These are phyloP conservation scores for Bovichtus diacanthus DNA, from an alignment of 2,797 vertebrate species.

Conservation along the genomic window DNA sequence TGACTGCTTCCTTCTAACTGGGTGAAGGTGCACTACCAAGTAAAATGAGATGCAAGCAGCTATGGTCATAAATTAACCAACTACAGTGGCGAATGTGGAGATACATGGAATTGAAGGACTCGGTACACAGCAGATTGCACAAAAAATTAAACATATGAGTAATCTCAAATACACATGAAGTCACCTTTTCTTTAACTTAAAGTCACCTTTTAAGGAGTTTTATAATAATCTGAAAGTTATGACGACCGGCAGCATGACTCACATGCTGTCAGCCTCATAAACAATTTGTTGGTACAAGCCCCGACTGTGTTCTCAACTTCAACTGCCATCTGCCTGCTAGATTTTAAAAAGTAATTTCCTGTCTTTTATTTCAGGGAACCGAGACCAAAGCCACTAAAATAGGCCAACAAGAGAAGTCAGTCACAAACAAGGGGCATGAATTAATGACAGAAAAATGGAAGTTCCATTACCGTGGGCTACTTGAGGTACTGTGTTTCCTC, in stretches of 20 bases:
- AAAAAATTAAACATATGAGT: not conserved
- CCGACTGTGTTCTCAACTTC: constrained; percentile 16
- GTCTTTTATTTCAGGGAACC: constrained; percentile 35
- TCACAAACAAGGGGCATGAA: constrained; percentile 54
- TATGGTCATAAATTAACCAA: not conserved
- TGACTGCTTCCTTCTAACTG: not conserved
- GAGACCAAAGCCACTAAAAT: constrained; percentile 42
- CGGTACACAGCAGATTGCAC: not conserved
- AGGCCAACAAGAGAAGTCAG: constrained; percentile 45
- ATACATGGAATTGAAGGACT: not conserved
- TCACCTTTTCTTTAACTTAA: constrained; percentile 14
- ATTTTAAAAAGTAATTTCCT: constrained; percentile 44
- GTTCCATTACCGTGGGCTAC: constrained; percentile 29
- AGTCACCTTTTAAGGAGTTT: constrained; percentile 48
- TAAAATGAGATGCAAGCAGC: not conserved
- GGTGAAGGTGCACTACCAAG: not conserved
- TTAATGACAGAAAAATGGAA: constrained; percentile 54
- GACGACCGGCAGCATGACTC: constrained; percentile 38
- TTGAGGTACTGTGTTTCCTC: constrained; percentile 29
- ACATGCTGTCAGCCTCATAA: constrained; percentile 37
- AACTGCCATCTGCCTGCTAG: constrained; percentile 29
- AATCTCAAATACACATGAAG: constrained; percentile 10
- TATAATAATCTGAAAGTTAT: not conserved
- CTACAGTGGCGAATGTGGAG: not conserved
- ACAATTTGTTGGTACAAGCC: constrained; percentile 60